A percentile compares a stretch with the other conserved stretches of the same genome.
phyloP scores from a whole-genome alignment of 2,888 invertebrate species.

The Apodemia duryi region DNA sequence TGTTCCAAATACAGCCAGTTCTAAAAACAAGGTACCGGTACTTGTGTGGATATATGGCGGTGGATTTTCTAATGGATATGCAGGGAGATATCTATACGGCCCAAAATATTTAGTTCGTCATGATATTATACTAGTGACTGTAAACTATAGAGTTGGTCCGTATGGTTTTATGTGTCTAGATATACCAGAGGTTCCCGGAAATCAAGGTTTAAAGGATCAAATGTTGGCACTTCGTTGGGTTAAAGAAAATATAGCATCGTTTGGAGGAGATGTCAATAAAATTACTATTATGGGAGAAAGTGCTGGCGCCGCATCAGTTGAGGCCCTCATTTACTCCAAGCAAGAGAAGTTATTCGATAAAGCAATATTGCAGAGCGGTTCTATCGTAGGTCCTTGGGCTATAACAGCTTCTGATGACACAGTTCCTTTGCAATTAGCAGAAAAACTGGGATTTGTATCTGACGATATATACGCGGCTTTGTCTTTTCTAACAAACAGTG shows the following conservation, averaged over 20 bases:
- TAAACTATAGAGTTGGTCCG: slow-evolving; percentile 53
- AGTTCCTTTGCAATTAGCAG: slow-evolving; percentile 40
- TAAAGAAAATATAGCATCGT: slow-evolving; percentile 48
- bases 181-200: slow-evolving; percentile 44
- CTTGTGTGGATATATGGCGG: slow-evolving; percentile 8
- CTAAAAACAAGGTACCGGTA: neutral
- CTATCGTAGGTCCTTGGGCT: slow-evolving; percentile 33
- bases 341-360: slow-evolving; percentile 47
- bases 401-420: slow-evolving; percentile 35
- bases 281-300: slow-evolving; percentile 54
- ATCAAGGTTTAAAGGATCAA: slow-evolving; percentile 38
- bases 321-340: slow-evolving; percentile 42
- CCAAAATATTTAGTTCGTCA: slow-evolving; percentile 44
- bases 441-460: slow-evolving; percentile 41
- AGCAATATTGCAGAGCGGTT: slow-evolving; percentile 50
- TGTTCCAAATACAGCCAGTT: neutral
- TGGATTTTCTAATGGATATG: neutral
- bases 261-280: slow-evolving; percentile 48
- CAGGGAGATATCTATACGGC: slow-evolving; percentile 39
- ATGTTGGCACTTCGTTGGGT: slow-evolving; percentile 49
- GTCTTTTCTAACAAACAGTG: neutral
- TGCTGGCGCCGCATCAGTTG: slow-evolving; percentile 46
- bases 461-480: slow-evolving; percentile 5
- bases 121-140: slow-evolving; percentile 40
- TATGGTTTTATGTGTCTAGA: slow-evolving; percentile 31